Evolutionary conservation across 2,888 invertebrate species (phyloP).

Genomic region (Augiades crinisus): DNA sequence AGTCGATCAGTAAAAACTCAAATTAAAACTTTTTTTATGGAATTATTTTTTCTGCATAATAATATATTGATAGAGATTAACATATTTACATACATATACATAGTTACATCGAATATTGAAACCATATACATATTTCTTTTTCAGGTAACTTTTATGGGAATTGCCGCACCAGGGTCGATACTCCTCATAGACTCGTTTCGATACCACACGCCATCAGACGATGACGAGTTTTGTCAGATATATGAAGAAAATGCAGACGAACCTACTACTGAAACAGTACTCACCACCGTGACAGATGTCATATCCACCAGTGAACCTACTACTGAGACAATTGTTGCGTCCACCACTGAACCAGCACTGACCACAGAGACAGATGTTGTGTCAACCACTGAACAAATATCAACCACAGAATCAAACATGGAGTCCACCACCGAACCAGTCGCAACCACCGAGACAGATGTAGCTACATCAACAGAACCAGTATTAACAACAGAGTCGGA

Average conservation of each 20-base stretch:
- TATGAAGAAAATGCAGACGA: conserved; percentile 35
- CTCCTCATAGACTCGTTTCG: conserved; percentile 54
- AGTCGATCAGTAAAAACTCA: too few species aligned
- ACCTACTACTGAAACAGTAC: neutral
- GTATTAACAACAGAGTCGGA: neutral
- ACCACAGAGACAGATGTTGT: neutral
- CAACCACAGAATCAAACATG: neutral
- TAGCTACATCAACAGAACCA: too few species aligned
- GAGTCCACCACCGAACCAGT: conserved; percentile 10
- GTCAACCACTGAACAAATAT: neutral
- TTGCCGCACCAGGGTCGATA: conserved; percentile 35
- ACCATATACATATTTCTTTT: conserved; percentile 32
- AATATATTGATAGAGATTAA: too few species aligned
- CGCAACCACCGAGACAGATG: conserved; percentile 14
- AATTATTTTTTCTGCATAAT: too few species aligned
- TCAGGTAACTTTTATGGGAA: conserved; percentile 51
- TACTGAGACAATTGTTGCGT: neutral
- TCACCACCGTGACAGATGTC: neutral
- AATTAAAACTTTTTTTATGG: too few species aligned
- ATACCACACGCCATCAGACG: conserved; percentile 41
- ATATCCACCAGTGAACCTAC: neutral
- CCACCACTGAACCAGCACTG: neutral
- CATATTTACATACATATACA: too few species aligned
- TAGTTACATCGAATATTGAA: neutral
- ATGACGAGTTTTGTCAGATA: conserved; percentile 42